Evolutionary conservation across 2,797 vertebrate genomes (phyloP).

Genomic region (Enteromius paludinosus): DNA sequence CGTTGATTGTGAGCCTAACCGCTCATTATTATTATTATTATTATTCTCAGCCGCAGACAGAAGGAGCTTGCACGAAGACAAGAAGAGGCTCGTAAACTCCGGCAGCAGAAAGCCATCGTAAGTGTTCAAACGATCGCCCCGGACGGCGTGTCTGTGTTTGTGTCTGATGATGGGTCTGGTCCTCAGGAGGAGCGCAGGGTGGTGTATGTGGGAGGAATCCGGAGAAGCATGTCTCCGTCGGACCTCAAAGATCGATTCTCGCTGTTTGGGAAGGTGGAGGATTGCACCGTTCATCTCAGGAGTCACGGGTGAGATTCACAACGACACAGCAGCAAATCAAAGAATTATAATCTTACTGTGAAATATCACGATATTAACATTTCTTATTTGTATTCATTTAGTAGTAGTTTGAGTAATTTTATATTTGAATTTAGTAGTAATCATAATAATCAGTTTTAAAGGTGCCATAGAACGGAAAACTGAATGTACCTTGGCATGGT

Average conservation of each 20-base stretch:
- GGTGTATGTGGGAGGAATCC: constrained; percentile 94
- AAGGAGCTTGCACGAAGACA: constrained; percentile 58
- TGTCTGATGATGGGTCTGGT: neutral
- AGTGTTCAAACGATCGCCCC: constrained; percentile 49
- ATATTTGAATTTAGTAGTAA: neutral
- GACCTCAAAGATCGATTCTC: constrained; percentile 92
- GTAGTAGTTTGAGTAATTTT: neutral
- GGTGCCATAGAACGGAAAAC: too few species aligned
- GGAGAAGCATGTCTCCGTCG: constrained; percentile 86
- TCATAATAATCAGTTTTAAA: neutral
- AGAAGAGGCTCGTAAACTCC: constrained; percentile 64
- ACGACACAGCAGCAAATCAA: neutral
- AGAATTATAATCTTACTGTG: neutral
- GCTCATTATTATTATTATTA: neutral
- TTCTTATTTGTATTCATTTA: neutral
- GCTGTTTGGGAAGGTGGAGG: constrained; percentile 92
- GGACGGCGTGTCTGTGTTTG: neutral
- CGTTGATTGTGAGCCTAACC: neutral
- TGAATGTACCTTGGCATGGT: too few species aligned
- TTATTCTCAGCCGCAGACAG: constrained; percentile 40
- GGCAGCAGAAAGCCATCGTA: constrained; percentile 80
- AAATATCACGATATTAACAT: neutral
- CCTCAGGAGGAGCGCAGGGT: constrained; percentile 92
- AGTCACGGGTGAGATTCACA: constrained; percentile 83
- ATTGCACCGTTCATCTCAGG: constrained; percentile 93